Conservation (phyloP, 2,888 invertebrate species). For the Drosophila colorata region DNA sequence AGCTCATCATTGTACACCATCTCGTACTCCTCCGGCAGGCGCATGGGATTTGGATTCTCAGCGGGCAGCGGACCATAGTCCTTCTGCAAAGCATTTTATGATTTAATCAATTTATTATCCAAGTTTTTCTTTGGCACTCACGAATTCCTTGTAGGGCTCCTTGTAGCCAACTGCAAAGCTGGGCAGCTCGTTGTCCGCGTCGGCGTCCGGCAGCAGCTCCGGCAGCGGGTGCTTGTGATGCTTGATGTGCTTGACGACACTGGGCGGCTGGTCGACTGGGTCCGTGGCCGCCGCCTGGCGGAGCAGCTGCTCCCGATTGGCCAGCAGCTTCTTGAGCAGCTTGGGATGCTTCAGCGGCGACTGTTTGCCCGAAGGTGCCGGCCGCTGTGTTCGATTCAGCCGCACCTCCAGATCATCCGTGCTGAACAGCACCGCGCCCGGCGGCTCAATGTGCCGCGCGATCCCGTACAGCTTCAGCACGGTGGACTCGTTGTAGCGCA, state of each 20-base stretch:
- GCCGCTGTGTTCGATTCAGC: constrained; percentile 85
- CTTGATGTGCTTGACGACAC: constrained; percentile 44
- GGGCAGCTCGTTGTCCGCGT: constrained; percentile 59
- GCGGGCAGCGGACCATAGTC: constrained; percentile 77
- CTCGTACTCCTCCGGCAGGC: constrained; percentile 83
- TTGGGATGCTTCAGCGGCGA: constrained; percentile 85
- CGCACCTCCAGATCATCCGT: constrained; percentile 86
- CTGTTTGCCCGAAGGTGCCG: constrained; percentile 72
- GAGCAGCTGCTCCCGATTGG: constrained; percentile 77
- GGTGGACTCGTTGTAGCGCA: constrained; percentile 90
- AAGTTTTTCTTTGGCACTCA: constrained; percentile 56
- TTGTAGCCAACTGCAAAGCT: constrained; percentile 43
- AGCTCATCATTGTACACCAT: constrained; percentile 82
- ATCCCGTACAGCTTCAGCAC: constrained; percentile 89
- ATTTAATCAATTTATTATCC: background rate
- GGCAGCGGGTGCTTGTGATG: constrained; percentile 71
- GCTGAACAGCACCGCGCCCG: constrained; percentile 90
- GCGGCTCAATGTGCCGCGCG: constrained; percentile 88
- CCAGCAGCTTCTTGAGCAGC: constrained; percentile 83
- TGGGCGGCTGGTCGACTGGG: constrained; percentile 39
- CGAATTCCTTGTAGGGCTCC: constrained; percentile 68
- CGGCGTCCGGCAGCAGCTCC: constrained; percentile 67
- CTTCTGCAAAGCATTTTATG: constrained; percentile 57
- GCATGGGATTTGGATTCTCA: constrained; percentile 58
- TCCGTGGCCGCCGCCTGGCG: constrained; percentile 63